These are phyloP conservation scores for Asteroscopus sphinx DNA, from an alignment of 2,888 invertebrate genomes.

Conservation along the genomic window DNA sequence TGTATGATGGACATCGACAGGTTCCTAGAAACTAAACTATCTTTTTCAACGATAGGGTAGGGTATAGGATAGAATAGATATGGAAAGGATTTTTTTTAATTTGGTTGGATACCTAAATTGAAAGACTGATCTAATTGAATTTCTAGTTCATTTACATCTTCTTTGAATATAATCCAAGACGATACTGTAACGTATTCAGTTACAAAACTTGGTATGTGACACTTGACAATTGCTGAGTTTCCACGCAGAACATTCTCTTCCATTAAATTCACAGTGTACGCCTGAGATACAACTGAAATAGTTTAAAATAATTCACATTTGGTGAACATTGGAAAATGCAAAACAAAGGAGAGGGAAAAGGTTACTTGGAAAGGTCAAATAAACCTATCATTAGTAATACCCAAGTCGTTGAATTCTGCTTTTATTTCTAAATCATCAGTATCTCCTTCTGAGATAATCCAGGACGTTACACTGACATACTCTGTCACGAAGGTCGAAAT, in stretches of 20 bases:
- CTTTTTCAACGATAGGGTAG: slow-evolving; percentile 19
- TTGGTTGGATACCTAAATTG: slow-evolving; percentile 74
- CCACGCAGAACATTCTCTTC: slow-evolving; percentile 97
- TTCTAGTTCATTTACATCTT: slow-evolving; percentile 88
- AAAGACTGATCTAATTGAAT: slow-evolving; percentile 78
- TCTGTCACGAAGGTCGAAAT: slow-evolving; percentile 98
- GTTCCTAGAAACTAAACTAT: background rate
- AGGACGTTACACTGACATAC: slow-evolving; percentile 96
- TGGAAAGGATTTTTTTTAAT: slow-evolving; percentile 1
- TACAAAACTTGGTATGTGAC: slow-evolving; percentile 98
- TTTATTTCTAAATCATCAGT: slow-evolving; percentile 85
- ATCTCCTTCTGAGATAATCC: slow-evolving; percentile 94
- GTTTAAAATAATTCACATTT: slow-evolving; percentile 17
- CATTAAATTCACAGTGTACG: slow-evolving; percentile 96
- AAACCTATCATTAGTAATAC: slow-evolving; percentile 62
- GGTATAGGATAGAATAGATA: slow-evolving; percentile 15
- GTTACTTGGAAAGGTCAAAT: slow-evolving; percentile 30
- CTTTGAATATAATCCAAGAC: slow-evolving; percentile 95
- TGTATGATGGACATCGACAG: slow-evolving; percentile 5
- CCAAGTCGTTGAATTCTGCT: slow-evolving; percentile 79
- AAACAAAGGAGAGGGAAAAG: slow-evolving; percentile 48
- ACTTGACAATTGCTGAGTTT: slow-evolving; percentile 97
- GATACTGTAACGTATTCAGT: slow-evolving; percentile 96
- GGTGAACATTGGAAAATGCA: slow-evolving; percentile 23
- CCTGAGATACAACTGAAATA: slow-evolving; percentile 96